phyloP scores from a whole-genome alignment of 2,888 invertebrate genomes.

The Euphydryas editha region DNA sequence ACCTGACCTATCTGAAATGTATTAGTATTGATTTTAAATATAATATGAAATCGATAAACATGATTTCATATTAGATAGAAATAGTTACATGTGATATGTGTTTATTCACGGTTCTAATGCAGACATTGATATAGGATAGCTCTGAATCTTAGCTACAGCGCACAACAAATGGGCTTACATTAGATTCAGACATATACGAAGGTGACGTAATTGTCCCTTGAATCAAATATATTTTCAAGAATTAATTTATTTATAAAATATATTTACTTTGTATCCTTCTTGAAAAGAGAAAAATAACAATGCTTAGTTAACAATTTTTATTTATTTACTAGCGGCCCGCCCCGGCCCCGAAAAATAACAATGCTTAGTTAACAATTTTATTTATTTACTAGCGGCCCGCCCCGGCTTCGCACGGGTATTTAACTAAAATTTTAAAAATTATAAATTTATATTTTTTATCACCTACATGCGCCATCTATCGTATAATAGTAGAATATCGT shows the following conservation, averaged over 20 bases:
- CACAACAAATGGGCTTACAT: not conserved
- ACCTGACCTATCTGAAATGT: not conserved
- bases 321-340: too few species aligned
- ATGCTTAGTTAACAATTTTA: too few species aligned
- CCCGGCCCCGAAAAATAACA: too few species aligned
- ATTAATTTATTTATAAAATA: too few species aligned
- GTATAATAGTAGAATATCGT: too few species aligned
- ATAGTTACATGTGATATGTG: not conserved
- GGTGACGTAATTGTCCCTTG: not conserved
- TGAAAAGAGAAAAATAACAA: not conserved
- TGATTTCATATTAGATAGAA: too few species aligned
- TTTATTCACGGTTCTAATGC: slow-evolving; percentile 2
- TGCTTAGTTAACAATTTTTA: too few species aligned
- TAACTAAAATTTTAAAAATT: too few species aligned
- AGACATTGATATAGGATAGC: slow-evolving; percentile 9
- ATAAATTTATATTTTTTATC: too few species aligned
- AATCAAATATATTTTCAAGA: not conserved
- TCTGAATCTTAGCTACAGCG: slow-evolving; percentile 3
- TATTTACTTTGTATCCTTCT: not conserved
- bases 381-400: too few species aligned
- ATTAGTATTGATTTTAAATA: not conserved
- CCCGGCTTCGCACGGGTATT: too few species aligned
- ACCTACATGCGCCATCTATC: too few species aligned
- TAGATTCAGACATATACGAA: slow-evolving; percentile 3
- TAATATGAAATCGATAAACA: not conserved